Evolutionary conservation across 2,113 vertebrate genomes (phyloP).

Genomic region (Heloderma charlesbogerti): DNA sequence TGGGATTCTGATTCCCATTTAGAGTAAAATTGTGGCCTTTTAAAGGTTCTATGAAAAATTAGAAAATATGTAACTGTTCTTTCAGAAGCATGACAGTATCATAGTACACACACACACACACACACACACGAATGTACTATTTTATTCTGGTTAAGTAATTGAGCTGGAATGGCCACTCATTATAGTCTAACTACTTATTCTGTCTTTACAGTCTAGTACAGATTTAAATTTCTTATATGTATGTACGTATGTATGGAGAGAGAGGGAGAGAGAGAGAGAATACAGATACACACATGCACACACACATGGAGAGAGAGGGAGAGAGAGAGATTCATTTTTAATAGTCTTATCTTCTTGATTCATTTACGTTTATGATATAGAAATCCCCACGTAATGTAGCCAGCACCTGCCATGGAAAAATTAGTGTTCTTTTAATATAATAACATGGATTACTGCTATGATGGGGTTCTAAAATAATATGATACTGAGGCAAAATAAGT

Average conservation of each 20-base stretch:
- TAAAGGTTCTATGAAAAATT: neutral
- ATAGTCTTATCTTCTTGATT: neutral
- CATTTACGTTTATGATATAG: neutral
- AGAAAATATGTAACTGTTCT: neutral
- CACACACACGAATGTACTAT: neutral
- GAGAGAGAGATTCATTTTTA: neutral
- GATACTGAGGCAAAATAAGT: neutral
- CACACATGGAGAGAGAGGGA: neutral
- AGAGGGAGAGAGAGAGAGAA: neutral
- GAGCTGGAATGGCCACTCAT: neutral
- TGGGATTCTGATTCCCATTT: conserved; percentile 13
- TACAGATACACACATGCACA: neutral
- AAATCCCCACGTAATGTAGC: accelerated
- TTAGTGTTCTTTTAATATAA: neutral
- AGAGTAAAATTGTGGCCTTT: neutral
- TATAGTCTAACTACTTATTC: neutral
- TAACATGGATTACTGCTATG: neutral
- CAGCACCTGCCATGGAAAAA: neutral
- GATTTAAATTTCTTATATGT: neutral
- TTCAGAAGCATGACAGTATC: neutral
- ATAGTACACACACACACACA: neutral
- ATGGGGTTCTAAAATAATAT: conserved; percentile 16
- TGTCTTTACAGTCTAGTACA: neutral
- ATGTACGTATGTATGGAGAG: neutral
- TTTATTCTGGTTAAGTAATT: neutral